These are phyloP conservation scores for Colistium nudipinnis DNA, from an alignment of 2,113 vertebrate genomes.

Conservation along the genomic window DNA sequence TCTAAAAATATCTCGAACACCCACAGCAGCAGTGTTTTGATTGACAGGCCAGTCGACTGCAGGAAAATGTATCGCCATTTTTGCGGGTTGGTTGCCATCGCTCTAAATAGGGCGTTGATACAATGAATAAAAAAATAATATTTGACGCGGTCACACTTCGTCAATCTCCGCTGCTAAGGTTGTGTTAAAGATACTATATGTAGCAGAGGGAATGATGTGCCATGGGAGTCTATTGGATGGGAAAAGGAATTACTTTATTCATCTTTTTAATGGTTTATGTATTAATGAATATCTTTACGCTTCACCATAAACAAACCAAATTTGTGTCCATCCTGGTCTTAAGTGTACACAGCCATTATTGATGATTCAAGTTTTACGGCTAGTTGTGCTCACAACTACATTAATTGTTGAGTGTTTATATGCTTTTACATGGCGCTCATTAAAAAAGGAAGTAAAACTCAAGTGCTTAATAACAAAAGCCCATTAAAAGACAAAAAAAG, in stretches of 20 bases:
- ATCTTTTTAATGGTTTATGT: background rate
- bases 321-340: no score
- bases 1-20: constrained; percentile 45
- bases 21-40: constrained; percentile 11
- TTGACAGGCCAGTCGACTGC: constrained; percentile 24
- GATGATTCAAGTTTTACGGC: no score
- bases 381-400: no score
- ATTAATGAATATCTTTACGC: no score
- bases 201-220: background rate
- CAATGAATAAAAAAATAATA: background rate
- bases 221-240: background rate
- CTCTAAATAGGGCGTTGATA: background rate
- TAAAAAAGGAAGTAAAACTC: no score
- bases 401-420: no score
- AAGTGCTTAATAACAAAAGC: no score
- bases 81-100: background rate
- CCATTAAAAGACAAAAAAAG: no score
- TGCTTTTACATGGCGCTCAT: no score
- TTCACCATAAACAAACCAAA: no score
- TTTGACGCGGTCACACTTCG: background rate
- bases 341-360: no score
- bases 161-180: no score
- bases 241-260: background rate
- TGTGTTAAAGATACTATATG: background rate
- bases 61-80: constrained; percentile 19